phyloP scores from a whole-genome alignment of 2,113 vertebrate genomes.

The Neodon shergylaensis region DNA sequence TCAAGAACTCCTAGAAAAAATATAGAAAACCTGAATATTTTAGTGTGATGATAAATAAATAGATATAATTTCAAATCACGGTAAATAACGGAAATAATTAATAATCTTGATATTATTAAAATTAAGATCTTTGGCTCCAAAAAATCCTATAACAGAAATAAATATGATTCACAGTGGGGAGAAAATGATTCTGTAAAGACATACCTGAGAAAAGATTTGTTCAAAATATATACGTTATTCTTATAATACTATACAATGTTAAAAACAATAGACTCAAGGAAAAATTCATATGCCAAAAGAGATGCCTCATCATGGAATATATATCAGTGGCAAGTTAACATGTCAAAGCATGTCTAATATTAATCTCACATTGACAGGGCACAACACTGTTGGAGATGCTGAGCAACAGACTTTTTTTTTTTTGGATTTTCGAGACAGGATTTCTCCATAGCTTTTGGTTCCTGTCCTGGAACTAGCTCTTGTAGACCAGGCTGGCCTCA shows the following conservation, averaged over 20 bases:
- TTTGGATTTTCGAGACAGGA: too few relatives aligned
- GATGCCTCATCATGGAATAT: neutral
- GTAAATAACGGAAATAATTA: neutral
- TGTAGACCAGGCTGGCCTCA: too few relatives aligned
- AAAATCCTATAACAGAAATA: neutral
- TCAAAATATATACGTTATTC: neutral
- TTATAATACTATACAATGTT: neutral
- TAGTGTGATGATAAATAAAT: neutral
- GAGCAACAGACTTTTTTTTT: neutral
- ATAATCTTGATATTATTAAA: neutral
- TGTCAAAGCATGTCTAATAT: neutral
- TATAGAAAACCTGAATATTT: neutral
- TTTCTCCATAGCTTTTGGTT: too few relatives aligned
- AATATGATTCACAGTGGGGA: neutral
- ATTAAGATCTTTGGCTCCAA: neutral
- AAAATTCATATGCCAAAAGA: neutral
- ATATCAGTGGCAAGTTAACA: too few relatives aligned
- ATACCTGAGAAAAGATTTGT: neutral
- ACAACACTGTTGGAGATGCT: neutral
- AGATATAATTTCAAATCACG: neutral
- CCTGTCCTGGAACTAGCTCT: too few relatives aligned
- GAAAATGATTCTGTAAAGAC: neutral
- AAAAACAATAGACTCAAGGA: neutral
- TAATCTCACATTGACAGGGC: neutral
- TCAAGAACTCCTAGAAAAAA: neutral